Evolutionary conservation across 2,888 invertebrate genomes (phyloP), one percentile per base, ranked within the genome.

Genomic region (Tetranychus truncatus): DNA sequence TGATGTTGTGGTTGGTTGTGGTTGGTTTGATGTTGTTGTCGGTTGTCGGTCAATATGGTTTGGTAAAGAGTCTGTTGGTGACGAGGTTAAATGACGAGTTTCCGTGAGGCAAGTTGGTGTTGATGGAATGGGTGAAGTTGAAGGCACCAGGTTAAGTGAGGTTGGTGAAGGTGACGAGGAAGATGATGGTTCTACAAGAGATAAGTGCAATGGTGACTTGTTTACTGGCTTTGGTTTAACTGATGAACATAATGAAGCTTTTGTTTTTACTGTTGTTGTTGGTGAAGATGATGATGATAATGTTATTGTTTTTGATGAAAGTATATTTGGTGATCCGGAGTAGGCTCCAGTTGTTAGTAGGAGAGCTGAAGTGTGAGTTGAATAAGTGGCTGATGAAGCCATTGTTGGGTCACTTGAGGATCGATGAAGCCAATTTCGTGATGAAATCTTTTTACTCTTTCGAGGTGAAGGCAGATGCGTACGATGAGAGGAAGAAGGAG

Each of bases 351-450:
- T 20, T 24, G 75, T 73, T 72, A 20, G 6, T 20, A 24, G 69
- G 11, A 69, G 11, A 69, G 34, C 34, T 69, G 69, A 69, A 24
- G 20, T 69, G 21, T 20, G 11, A 24, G 69, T 24, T 69, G 69
- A 69, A 24, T 24, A 24, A 24, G 20, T 24, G 20, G 69, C 69
- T 69, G 69, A 69, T 69, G 69, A 69, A 69, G 69, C 69, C 69
- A 69, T 69, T 24, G 11, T 11, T 69, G 69, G 34, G 34, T 69
- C 69, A 69, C 69, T 69, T 24, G 69, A 20, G 34, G 69, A 69
- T 69, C 34, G 20, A 24, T 69, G 69, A 11, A 69, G 34, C 20
- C 20, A 20, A 24, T 66, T 20, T 66, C 69, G 21, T 20, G 69
- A 24, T 24, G 21, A 21, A 69, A 69, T 69, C 34, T 69, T 20